Conservation (phyloP, 2,888 invertebrate genomes). For the Luperina testacea region DNA sequence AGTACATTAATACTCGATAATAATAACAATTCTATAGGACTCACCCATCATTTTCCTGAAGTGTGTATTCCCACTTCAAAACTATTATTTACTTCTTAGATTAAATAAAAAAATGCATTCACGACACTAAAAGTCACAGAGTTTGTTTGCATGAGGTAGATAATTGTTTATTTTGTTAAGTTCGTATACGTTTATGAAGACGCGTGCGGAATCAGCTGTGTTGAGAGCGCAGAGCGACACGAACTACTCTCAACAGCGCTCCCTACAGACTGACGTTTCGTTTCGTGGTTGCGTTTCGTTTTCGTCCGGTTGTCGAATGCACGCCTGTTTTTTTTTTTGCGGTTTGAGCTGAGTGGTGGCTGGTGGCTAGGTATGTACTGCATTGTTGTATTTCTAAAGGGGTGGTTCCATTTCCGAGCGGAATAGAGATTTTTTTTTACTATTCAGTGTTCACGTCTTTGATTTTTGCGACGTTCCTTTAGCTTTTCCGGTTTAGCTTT, state of each 20-base stretch:
- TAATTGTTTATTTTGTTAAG: conserved; percentile 66
- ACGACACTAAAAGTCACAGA: conserved; percentile 75
- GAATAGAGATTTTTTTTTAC: conserved; percentile 10
- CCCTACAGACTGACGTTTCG: conserved; percentile 81
- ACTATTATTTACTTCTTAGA: conserved; percentile 58
- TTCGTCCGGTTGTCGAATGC: conserved; percentile 68
- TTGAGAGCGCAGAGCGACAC: conserved; percentile 69
- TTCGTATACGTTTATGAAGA: conserved; percentile 72
- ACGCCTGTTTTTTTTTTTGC: conserved; percentile 70
- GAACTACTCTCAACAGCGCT: conserved; percentile 73
- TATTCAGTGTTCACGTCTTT: neutral
- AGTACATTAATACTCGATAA: neutral
- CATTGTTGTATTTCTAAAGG: conserved; percentile 70
- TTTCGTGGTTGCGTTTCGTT: conserved; percentile 67
- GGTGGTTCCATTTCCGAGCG: conserved; percentile 61
- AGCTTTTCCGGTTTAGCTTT: neutral
- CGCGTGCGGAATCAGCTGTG: conserved; percentile 84
- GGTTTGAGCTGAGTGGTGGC: conserved; percentile 62
- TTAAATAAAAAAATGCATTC: conserved; percentile 58
- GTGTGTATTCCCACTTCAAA: conserved; percentile 68
- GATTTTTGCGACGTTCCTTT: neutral
- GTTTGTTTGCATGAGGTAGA: conserved; percentile 69
- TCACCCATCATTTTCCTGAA: conserved; percentile 78
- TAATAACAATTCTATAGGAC: conserved; percentile 57
- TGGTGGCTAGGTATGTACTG: conserved; percentile 57